A percentile compares a stretch with the other conserved stretches of the same genome.
Conservation (phyloP, 2,797 vertebrate genomes). For the Gymnodraco acuticeps region DNA sequence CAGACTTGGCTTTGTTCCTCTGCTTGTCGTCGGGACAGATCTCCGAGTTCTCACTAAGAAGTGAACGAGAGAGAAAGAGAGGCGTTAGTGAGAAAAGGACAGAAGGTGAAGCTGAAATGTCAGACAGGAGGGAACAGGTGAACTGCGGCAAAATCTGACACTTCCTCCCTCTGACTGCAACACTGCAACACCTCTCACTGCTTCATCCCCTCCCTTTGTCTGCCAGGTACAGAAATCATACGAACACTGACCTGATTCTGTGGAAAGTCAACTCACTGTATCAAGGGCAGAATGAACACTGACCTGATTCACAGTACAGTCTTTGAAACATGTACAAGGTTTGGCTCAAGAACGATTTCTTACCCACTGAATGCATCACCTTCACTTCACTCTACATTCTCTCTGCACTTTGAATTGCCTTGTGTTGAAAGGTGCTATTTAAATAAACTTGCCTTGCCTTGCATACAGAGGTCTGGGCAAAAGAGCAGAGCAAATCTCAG, state of each 20-base stretch:
- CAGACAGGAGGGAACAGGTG: conserved; percentile 56
- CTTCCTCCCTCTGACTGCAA: conserved; percentile 29
- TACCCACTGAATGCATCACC: not conserved
- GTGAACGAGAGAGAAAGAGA: conserved; percentile 11
- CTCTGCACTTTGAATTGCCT: too few relatives aligned
- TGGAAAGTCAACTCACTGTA: not conserved
- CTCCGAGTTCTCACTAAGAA: conserved; percentile 80
- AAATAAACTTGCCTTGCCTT: too few relatives aligned
- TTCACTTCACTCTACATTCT: not conserved
- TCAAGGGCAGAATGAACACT: not conserved
- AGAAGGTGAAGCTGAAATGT: conserved; percentile 59
- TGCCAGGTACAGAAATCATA: conserved; percentile 17
- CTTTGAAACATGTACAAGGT: not conserved
- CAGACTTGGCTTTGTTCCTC: conserved; percentile 82
- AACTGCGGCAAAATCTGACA: conserved; percentile 42
- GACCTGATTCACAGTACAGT: not conserved
- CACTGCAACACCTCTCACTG: not conserved
- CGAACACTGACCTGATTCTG: conserved; percentile 39
- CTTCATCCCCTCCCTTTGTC: not conserved
- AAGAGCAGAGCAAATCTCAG: not conserved
- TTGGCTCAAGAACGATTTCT: not conserved
- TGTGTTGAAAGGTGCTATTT: too few relatives aligned
- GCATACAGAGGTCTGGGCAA: not conserved
- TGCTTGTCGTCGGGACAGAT: conserved; percentile 78
- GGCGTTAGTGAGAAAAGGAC: conserved; percentile 30